phyloP scores from a whole-genome alignment of 1,140 invertebrate genomes.

The Hirudo medicinalis region DNA sequence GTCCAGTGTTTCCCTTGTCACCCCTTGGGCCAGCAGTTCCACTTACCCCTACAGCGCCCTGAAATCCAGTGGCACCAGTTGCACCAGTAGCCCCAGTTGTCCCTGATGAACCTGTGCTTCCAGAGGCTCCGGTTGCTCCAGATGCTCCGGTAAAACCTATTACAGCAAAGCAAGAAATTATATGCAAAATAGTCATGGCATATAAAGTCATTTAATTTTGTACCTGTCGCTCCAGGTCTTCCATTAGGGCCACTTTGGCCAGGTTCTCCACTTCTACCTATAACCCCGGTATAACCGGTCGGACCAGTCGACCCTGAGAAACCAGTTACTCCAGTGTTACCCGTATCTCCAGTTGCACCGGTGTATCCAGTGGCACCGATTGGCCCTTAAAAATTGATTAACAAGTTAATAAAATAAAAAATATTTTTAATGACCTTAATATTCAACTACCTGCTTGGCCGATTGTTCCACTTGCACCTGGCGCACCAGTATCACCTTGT shows the following conservation, averaged over 20 bases:
- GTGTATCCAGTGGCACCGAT: neutral
- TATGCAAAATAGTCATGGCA: no score
- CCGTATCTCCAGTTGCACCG: neutral
- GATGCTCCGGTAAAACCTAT: neutral
- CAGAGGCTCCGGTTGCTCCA: neutral
- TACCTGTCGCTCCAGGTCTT: neutral
- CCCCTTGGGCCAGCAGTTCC: neutral
- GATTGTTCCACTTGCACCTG: no score
- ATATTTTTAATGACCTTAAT: no score
- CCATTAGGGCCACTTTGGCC: neutral
- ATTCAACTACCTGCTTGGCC: no score
- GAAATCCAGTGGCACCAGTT: neutral
- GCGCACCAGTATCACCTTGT: no score
- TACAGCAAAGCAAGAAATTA: no score
- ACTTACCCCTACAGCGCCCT: neutral
- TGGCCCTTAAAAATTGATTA: slow-evolving; percentile 1
- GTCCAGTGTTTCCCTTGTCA: neutral
- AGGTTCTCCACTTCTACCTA: neutral
- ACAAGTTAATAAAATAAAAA: neutral
- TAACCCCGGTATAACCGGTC: neutral
- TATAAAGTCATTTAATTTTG: neutral
- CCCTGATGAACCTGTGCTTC: neutral
- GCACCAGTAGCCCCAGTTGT: neutral
- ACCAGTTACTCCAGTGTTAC: slow-evolving; percentile 6
- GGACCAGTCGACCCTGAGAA: neutral